Percentiles rank a stretch among this genome's conserved stretches.
Conservation (phyloP, 2,113 vertebrate species). For the Microcebus lehilahytsara region DNA sequence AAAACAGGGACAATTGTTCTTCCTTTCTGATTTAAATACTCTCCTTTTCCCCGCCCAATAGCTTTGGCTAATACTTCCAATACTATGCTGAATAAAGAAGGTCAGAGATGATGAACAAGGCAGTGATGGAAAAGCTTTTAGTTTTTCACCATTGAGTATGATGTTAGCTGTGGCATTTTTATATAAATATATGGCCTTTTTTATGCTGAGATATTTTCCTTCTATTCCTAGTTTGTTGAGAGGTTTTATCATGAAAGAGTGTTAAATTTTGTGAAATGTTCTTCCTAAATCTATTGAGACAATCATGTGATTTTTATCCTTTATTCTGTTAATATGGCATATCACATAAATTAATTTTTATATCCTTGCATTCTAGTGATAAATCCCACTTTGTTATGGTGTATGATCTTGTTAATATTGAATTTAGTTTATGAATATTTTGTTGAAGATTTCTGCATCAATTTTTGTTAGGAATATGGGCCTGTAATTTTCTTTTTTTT, state of each 20-base stretch:
- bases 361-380: neutral
- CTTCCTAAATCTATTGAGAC: neutral
- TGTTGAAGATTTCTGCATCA: neutral
- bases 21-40: neutral
- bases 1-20: neutral
- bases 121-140: neutral
- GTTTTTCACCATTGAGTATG: neutral
- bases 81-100: neutral
- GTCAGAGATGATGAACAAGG: neutral
- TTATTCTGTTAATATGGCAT: neutral
- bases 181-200: neutral
- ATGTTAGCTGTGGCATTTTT: neutral
- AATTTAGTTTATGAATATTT: neutral
- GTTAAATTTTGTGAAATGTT: neutral
- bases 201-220: neutral
- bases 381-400: neutral
- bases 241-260: neutral
- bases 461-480: neutral
- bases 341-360: neutral
- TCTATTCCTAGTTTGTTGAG: neutral
- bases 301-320: neutral
- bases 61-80: neutral
- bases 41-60: neutral
- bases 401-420: neutral
- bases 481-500: neutral